A percentile compares a stretch with the other conserved stretches of the same genome.
Evolutionary conservation across 1,140 invertebrate species (phyloP).

Genomic region (Apis laboriosa): DNA sequence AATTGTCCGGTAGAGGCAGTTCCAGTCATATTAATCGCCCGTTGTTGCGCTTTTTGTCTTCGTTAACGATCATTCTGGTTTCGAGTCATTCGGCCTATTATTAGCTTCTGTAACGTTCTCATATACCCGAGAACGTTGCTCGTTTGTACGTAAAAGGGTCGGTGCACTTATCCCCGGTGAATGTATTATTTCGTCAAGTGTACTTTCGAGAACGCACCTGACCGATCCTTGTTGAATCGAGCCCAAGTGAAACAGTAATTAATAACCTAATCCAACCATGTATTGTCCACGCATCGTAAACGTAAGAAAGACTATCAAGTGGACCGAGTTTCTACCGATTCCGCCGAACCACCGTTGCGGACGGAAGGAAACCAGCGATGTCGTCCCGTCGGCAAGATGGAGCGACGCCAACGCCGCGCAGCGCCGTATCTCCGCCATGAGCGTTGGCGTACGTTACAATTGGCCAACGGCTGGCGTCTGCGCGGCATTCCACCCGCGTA

Average conservation of each 20-base stretch:
- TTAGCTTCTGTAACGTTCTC: slow-evolving; percentile 4
- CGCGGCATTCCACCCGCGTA: slow-evolving; percentile 69
- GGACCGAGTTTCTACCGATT: neutral
- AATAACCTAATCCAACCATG: too few species aligned
- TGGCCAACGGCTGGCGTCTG: slow-evolving; percentile 70
- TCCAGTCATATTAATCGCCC: slow-evolving; percentile 17
- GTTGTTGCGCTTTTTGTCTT: slow-evolving; percentile 29
- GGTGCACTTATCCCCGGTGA: slow-evolving; percentile 32
- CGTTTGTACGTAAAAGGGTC: slow-evolving; percentile 10
- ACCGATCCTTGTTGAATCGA: slow-evolving; percentile 26
- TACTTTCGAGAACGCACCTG: slow-evolving; percentile 34
- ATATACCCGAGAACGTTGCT: too few species aligned
- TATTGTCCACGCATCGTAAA: too few species aligned
- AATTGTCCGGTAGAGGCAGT: slow-evolving; percentile 2
- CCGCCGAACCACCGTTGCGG: neutral
- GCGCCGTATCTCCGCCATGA: slow-evolving; percentile 66
- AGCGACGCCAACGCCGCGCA: slow-evolving; percentile 43
- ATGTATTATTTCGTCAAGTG: slow-evolving; percentile 46
- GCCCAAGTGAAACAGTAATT: too few species aligned
- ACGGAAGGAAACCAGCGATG: too few species aligned
- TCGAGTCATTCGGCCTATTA: neutral
- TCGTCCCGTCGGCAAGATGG: slow-evolving; percentile 12
- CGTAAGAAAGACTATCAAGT: too few species aligned
- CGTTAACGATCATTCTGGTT: slow-evolving; percentile 28
- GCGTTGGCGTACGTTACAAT: slow-evolving; percentile 59